Conservation (phyloP, 2,888 invertebrate species). For the Drosophila cracens region DNA sequence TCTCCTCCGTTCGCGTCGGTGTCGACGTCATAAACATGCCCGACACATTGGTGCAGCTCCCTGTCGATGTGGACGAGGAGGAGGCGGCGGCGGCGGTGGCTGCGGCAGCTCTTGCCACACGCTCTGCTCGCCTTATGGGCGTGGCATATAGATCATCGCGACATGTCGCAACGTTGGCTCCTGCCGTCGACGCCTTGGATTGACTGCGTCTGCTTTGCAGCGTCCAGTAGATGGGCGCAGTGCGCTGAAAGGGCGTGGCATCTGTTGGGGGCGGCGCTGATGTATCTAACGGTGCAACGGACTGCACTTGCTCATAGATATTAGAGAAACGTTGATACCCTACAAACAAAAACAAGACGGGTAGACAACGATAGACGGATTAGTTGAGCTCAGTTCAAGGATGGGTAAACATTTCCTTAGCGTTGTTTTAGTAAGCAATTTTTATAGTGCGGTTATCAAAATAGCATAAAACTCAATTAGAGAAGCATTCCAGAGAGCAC, state of each 20-base stretch:
- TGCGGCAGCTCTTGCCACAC: conserved; percentile 68
- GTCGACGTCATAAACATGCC: conserved; percentile 89
- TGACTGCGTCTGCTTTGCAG: conserved; percentile 85
- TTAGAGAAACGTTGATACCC: conserved; percentile 89
- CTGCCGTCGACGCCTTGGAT: conserved; percentile 62
- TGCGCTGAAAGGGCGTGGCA: conserved; percentile 83
- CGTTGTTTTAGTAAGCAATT: conserved; percentile 37
- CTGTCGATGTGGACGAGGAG: background rate
- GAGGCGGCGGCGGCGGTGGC: conserved; percentile 32
- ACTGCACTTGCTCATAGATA: conserved; percentile 78
- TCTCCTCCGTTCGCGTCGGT: conserved; percentile 85
- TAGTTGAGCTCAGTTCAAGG: conserved; percentile 7
- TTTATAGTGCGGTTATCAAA: conserved; percentile 47
- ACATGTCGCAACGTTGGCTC: conserved; percentile 60
- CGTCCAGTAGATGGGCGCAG: conserved; percentile 87
- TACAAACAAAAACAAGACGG: conserved; percentile 77
- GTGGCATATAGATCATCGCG: conserved; percentile 84
- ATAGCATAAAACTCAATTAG: conserved; percentile 11
- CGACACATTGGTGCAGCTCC: conserved; percentile 85
- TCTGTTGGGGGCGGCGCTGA: conserved; percentile 41
- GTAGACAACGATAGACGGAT: conserved; percentile 4
- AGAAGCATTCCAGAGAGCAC: conserved; percentile 47
- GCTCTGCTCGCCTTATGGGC: conserved; percentile 83
- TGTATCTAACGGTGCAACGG: conserved; percentile 54
- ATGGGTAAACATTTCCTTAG: background rate